Base-by-base conservation (phyloP, 2,888 invertebrate genomes). In the Cheilosia vernalis region DNA sequence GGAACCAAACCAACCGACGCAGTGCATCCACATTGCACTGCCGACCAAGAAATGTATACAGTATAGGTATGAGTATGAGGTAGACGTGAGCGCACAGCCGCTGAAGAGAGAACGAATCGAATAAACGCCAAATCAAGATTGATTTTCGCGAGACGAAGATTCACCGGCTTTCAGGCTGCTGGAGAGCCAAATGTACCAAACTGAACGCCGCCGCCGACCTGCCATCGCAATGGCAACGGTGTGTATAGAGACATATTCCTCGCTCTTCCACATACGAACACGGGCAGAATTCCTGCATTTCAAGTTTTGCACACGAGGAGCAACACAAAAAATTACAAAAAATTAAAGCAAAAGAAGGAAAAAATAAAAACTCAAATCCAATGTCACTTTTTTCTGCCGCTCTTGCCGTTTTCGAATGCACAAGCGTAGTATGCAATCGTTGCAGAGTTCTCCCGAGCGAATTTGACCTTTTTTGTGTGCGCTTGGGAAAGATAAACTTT, bases 371-470 rank as follows among this genome's bases (percentile, higher is more conserved):
- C 58, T 70, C 60, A 81, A 81, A 81, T 72, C 81, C 85, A 85
- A 85, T 85, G 85, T 85, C 85, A 81, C 76, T 81, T 85, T 77
- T 85, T 85, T n/a, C n/a, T 84, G 80, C 80, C 80, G 80, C 84
- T 84, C 80, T 84, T 74, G 76, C 64, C 55, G 80, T 81, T 70
- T 76, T 72, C 72, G 81, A 85, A 72, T 81, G 85, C 85, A 85
- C 85, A 85, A 81, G 85, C 85, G 85, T 81, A 84, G 70, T 81
- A 69, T 56, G 49, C 9, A 19, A 15, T 72, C 53, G 66, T 51
- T 79, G 64, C 53, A 27, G 58, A 74, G 60, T 67, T 81, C 81
- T 72, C 76, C 58, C 30, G 42, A 72, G 44, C 51, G 24, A 60
- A 74, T 84, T 73, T 78, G 61, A 69, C 58, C 67, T 64, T 74